These are phyloP conservation scores for Drosophila neutralis DNA, from an alignment of 2,888 invertebrate genomes.

Conservation along the genomic window DNA sequence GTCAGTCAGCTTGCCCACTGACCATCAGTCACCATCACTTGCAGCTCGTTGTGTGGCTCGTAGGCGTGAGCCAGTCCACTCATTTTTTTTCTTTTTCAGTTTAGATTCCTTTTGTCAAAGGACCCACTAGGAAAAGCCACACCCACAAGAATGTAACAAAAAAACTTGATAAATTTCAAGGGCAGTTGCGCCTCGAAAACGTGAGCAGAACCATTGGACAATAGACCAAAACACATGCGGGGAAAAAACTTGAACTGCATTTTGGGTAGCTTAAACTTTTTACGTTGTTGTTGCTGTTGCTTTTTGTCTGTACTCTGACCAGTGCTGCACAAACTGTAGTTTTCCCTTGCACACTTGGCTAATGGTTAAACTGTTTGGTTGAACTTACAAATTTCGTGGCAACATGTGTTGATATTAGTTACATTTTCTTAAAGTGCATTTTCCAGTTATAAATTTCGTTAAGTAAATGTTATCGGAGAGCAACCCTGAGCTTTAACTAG, in stretches of 20 bases:
- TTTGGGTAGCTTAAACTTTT: not conserved
- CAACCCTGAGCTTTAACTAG: not conserved
- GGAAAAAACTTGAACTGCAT: not conserved
- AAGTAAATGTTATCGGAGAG: not conserved
- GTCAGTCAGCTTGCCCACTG: slow-evolving; percentile 23
- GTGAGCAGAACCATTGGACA: slow-evolving; percentile 2
- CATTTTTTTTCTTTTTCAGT: not conserved
- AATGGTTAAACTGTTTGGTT: no score
- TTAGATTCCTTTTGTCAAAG: slow-evolving; percentile 16
- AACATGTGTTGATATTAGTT: not conserved
- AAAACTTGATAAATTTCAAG: slow-evolving; percentile 10
- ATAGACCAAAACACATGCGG: not conserved
- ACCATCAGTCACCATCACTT: slow-evolving; percentile 50
- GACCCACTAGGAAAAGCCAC: not conserved
- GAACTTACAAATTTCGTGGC: not conserved
- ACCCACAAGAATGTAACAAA: slow-evolving; percentile 6
- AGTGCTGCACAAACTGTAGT: slow-evolving; percentile 28
- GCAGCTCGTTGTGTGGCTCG: slow-evolving; percentile 18
- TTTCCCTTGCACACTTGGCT: not conserved
- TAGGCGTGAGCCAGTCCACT: slow-evolving; percentile 17
- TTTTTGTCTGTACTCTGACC: not conserved
- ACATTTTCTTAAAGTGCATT: not conserved
- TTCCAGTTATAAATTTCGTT: not conserved
- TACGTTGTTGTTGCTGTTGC: not conserved
- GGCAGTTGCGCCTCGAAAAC: not conserved